Conservation (phyloP, 2,797 vertebrate species). For the Margarornis squamiger region DNA sequence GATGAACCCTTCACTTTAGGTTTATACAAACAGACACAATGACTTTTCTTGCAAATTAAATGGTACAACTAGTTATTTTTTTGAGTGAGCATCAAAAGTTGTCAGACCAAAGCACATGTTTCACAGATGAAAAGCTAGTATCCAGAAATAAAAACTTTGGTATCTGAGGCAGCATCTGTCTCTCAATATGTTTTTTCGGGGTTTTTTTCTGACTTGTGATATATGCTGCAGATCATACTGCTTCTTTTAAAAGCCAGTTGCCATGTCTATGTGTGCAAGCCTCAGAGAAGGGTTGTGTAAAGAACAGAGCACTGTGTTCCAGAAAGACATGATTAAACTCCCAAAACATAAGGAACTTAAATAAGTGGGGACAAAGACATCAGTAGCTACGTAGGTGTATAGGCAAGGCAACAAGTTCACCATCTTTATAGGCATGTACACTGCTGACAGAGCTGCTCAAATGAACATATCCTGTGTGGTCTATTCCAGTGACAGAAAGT, state of each 20-base stretch:
- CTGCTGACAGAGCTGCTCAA: background rate
- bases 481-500: background rate
- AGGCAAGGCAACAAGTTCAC: background rate
- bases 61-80: background rate
- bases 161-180: slow-evolving; percentile 46
- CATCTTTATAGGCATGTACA: background rate
- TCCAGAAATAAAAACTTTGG: slow-evolving; percentile 20
- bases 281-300: slow-evolving; percentile 14
- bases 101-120: background rate
- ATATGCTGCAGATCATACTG: background rate
- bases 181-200: slow-evolving; percentile 27
- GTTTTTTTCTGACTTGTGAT: background rate
- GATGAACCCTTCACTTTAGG: background rate
- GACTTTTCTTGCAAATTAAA: background rate
- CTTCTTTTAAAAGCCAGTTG: slow-evolving; percentile 27
- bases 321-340: background rate
- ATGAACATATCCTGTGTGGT: background rate
- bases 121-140: slow-evolving; percentile 6
- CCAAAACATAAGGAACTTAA: background rate
- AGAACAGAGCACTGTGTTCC: background rate
- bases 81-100: background rate
- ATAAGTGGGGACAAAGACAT: background rate
- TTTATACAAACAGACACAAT: background rate
- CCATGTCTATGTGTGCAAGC: slow-evolving; percentile 19
- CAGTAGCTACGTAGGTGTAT: background rate